A percentile compares a stretch with the other conserved stretches of the same genome.
These are phyloP conservation scores for Denticeps clupeoides DNA, from an alignment of 2,797 vertebrate genomes.

Conservation along the genomic window DNA sequence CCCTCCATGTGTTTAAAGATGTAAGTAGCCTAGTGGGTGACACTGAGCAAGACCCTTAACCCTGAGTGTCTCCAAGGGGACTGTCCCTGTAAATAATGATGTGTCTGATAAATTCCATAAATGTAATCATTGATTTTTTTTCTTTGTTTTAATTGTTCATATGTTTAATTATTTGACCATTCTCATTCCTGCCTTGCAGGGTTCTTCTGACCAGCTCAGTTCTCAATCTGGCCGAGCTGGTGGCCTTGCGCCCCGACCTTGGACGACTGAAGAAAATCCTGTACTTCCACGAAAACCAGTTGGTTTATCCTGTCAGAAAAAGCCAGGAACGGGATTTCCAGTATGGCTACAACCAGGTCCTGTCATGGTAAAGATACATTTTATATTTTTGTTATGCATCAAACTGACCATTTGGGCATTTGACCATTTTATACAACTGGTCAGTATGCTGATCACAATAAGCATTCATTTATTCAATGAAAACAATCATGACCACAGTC, in stretches of 20 bases:
- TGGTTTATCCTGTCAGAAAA: constrained; percentile 74
- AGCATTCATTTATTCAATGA: no score
- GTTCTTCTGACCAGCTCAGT: constrained; percentile 87
- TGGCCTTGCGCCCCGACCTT: constrained; percentile 84
- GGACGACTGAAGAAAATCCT: constrained; percentile 81
- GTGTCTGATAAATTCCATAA: no score
- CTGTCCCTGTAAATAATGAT: no score
- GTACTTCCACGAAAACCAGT: constrained; percentile 97
- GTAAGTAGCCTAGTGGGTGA: no score
- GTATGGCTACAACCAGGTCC: constrained; percentile 95
- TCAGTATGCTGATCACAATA: no score
- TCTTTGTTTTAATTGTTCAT: background rate
- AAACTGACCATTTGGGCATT: background rate
- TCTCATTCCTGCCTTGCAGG: constrained; percentile 45
- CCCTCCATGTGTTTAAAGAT: constrained; percentile 3
- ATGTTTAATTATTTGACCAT: background rate
- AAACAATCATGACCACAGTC: no score
- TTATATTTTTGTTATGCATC: background rate
- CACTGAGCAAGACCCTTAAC: no score
- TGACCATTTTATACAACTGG: no score
- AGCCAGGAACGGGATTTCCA: constrained; percentile 86
- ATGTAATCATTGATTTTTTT: no score
- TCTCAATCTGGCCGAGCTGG: constrained; percentile 86
- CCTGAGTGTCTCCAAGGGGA: no score
- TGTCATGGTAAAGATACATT: constrained; percentile 72